These are phyloP conservation scores for Adelphocoris suturalis DNA, from an alignment of 2,888 invertebrate genomes.

Conservation along the genomic window DNA sequence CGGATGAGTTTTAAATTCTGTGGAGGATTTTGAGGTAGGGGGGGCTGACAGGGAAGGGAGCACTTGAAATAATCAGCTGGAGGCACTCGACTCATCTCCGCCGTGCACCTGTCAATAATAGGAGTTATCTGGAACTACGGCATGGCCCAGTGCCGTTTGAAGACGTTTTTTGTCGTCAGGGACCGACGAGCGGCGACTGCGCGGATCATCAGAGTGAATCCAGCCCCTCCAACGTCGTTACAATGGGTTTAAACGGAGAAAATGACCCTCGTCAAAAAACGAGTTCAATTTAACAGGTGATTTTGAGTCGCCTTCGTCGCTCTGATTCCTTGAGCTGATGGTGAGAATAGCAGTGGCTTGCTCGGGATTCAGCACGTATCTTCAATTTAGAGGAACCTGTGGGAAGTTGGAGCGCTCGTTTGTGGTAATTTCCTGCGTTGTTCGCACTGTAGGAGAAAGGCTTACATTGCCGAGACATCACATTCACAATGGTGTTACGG, in stretches of 20 bases:
- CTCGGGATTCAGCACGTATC: neutral
- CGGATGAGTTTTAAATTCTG: neutral
- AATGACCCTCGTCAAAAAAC: conserved; percentile 16
- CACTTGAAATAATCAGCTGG: conserved; percentile 8
- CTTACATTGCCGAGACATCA: no score
- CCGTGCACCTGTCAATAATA: conserved; percentile 25
- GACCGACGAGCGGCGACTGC: neutral
- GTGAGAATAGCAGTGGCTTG: neutral
- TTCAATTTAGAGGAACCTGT: neutral
- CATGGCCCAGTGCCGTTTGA: neutral
- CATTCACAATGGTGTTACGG: no score
- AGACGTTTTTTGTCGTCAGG: conserved; percentile 21
- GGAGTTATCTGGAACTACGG: neutral
- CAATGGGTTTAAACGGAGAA: conserved; percentile 36
- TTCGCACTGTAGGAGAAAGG: no score
- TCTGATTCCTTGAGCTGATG: neutral
- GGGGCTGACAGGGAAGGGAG: neutral
- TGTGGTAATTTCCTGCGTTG: no score
- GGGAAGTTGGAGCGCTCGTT: neutral
- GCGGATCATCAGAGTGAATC: neutral
- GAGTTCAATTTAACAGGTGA: conserved; percentile 25
- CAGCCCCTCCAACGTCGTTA: conserved; percentile 10
- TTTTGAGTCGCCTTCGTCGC: neutral
- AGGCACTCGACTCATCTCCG: neutral
- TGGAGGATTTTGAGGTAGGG: neutral